Conservation (phyloP, 2,888 invertebrate genomes). For the Torymus tubicola region DNA sequence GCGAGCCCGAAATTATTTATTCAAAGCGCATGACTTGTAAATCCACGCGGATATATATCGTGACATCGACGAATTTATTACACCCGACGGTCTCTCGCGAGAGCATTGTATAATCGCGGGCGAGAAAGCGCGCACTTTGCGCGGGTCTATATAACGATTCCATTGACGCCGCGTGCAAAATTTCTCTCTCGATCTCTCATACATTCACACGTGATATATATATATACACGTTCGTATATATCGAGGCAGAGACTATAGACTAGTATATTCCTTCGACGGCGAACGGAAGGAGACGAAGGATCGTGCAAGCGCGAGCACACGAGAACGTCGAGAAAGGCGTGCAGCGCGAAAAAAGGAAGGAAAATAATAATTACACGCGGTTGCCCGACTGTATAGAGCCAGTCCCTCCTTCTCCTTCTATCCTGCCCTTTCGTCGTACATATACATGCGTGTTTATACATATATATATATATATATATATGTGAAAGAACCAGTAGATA, state of each 20-base stretch:
- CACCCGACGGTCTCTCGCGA: not conserved
- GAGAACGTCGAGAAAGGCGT: not conserved
- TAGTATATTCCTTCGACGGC: not conserved
- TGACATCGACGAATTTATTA: slow-evolving; percentile 47
- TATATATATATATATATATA: not conserved
- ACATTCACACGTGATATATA: no score
- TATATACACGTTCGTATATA: not conserved
- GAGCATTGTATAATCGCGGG: slow-evolving; percentile 33
- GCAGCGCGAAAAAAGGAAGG: not conserved
- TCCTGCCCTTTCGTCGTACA: not conserved
- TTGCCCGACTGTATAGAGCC: not conserved
- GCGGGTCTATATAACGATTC: slow-evolving; percentile 10
- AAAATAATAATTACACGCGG: slow-evolving; percentile 27
- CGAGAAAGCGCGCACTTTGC: slow-evolving; percentile 22
- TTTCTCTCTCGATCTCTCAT: slow-evolving; percentile 23
- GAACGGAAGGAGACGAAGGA: slow-evolving; percentile 24
- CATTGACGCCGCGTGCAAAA: slow-evolving; percentile 30
- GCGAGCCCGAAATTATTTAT: slow-evolving; percentile 35
- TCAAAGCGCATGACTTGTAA: slow-evolving; percentile 49
- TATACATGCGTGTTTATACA: not conserved
- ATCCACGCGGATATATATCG: slow-evolving; percentile 29
- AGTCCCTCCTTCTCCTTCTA: not conserved
- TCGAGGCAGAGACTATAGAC: not conserved
- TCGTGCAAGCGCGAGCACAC: not conserved
- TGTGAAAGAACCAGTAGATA: not conserved